Evolutionary conservation across 2,113 vertebrate species (phyloP).

Genomic region (Saimiri boliviensis): DNA sequence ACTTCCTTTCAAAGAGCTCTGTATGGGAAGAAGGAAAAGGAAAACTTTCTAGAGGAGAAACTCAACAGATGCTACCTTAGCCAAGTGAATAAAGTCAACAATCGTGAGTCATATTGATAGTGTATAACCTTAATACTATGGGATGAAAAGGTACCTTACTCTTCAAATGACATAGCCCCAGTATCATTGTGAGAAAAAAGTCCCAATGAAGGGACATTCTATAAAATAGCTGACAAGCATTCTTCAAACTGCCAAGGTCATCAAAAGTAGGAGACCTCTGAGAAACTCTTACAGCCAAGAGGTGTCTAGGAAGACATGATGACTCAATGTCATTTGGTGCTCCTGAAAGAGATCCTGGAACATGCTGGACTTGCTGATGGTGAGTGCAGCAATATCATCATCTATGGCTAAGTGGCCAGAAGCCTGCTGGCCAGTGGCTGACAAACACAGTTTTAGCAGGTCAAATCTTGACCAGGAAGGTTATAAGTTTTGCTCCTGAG

Average conservation of each 20-base stretch:
- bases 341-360: constrained; percentile 52
- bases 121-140: not conserved
- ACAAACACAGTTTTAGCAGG: not conserved
- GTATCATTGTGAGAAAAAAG: not conserved
- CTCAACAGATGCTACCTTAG: not conserved
- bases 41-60: not conserved
- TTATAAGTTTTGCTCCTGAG: not conserved
- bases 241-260: not conserved
- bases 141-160: not conserved
- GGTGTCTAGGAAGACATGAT: not conserved
- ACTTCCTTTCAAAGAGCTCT: not conserved
- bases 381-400: constrained; percentile 94
- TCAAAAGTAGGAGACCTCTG: not conserved
- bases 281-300: not conserved
- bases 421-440: not conserved
- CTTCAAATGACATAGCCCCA: not conserved
- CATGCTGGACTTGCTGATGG: constrained; percentile 96
- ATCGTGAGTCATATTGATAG: not conserved
- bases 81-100: not conserved
- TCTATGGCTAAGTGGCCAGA: constrained; percentile 85
- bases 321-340: not conserved
- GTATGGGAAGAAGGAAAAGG: not conserved
- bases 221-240: not conserved
- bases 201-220: not conserved
- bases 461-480: not conserved